A percentile compares a stretch with the other conserved stretches of the same genome.
These are phyloP conservation scores for Oophaga sylvatica DNA, from an alignment of 2,797 vertebrate genomes.

Conservation along the genomic window DNA sequence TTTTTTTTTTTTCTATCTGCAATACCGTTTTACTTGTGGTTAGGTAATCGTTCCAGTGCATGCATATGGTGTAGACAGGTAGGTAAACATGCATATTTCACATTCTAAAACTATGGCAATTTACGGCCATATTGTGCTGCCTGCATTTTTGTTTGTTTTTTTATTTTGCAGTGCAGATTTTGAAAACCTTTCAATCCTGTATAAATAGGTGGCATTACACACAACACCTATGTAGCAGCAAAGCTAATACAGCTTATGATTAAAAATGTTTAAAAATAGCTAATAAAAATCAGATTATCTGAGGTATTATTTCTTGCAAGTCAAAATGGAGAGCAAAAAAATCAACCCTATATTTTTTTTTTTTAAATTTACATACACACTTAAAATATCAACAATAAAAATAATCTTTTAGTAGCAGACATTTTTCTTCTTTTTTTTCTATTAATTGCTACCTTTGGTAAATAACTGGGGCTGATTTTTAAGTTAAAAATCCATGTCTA, in stretches of 20 bases:
- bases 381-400: constrained; percentile 89
- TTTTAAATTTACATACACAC: constrained; percentile 85
- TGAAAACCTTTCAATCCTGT: constrained; percentile 85
- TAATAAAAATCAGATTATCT: constrained; percentile 92
- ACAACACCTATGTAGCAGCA: constrained; percentile 98
- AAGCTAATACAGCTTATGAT: constrained; percentile 97
- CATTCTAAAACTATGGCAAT: constrained; percentile 88
- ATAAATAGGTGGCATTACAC: constrained; percentile 92
- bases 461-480: constrained; percentile 89
- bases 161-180: constrained; percentile 79
- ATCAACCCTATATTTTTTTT: constrained; percentile 82
- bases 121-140: constrained; percentile 84
- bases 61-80: constrained; percentile 89
- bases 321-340: constrained; percentile 87
- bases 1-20: constrained; percentile 77
- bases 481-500: constrained; percentile 89
- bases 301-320: constrained; percentile 95
- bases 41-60: constrained; percentile 85
- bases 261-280: constrained; percentile 93
- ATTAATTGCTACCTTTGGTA: constrained; percentile 97
- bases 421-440: constrained; percentile 85
- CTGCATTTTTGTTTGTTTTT: constrained; percentile 82
- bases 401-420: constrained; percentile 86
- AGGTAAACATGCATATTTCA: constrained; percentile 93
- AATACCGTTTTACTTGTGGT: constrained; percentile 79